Conservation (phyloP, 1,140 invertebrate species). For the Thaumatotibia leucotreta region DNA sequence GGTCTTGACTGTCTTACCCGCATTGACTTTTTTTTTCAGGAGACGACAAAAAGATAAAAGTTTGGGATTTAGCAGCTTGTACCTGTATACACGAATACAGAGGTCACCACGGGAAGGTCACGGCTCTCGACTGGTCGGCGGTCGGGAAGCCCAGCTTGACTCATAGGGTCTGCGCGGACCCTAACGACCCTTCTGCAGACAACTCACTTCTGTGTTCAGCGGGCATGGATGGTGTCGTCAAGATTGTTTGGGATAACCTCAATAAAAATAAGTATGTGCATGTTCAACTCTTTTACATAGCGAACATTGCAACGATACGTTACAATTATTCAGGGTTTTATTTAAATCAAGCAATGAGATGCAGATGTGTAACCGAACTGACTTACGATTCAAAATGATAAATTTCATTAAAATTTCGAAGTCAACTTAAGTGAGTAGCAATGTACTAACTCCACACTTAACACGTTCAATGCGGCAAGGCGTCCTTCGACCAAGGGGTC, state of each 20-base stretch:
- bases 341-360: too few relatives aligned
- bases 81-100: slow-evolving; percentile 82
- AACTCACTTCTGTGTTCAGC: slow-evolving; percentile 66
- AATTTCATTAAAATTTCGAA: too few relatives aligned
- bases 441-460: too few relatives aligned
- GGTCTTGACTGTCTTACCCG: too few relatives aligned
- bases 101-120: slow-evolving; percentile 86
- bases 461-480: too few relatives aligned
- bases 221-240: slow-evolving; percentile 70
- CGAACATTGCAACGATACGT: too few relatives aligned
- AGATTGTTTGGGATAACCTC: slow-evolving; percentile 63
- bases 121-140: slow-evolving; percentile 80
- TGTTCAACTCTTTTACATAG: too few relatives aligned
- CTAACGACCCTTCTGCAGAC: slow-evolving; percentile 40
- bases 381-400: too few relatives aligned
- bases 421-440: too few relatives aligned
- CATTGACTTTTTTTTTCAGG: slow-evolving; percentile 43
- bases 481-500: too few relatives aligned
- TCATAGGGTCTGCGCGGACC: slow-evolving; percentile 76
- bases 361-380: too few relatives aligned
- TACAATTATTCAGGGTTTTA: too few relatives aligned
- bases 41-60: slow-evolving; percentile 78
- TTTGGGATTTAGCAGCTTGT: slow-evolving; percentile 78
- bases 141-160: slow-evolving; percentile 56
- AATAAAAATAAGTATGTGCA: slow-evolving; percentile 64